A percentile compares a stretch with the other conserved stretches of the same genome.
Conservation (phyloP, 2,113 vertebrate species). For the Mastomys coucha region DNA sequence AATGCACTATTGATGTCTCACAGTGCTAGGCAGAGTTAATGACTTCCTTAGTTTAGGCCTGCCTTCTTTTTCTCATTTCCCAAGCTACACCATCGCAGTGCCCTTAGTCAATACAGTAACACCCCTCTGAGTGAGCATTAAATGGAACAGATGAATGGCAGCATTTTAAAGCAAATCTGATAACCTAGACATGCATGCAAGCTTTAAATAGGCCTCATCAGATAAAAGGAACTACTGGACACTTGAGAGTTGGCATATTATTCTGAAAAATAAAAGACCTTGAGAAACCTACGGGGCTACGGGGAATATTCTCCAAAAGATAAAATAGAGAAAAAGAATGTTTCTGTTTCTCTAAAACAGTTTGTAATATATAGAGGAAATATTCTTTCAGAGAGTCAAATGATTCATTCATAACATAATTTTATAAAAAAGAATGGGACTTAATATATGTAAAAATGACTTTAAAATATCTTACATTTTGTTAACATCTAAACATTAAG, state of each 20-base stretch:
- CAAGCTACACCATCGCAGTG: conserved; percentile 76
- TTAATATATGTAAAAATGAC: conserved; percentile 54
- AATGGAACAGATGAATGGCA: conserved; percentile 86
- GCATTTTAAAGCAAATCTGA: conserved; percentile 86
- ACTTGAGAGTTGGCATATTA: conserved; percentile 82
- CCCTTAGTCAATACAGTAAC: conserved; percentile 83
- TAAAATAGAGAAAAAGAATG: conserved; percentile 55
- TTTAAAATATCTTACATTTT: conserved; percentile 59
- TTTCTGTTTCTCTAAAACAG: conserved; percentile 64
- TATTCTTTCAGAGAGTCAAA: conserved; percentile 56
- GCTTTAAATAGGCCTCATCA: conserved; percentile 84
- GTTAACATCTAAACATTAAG: conserved; percentile 57
- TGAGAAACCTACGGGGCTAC: conserved; percentile 80
- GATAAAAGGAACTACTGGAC: conserved; percentile 81
- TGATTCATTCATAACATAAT: background rate
- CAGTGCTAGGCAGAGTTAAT: conserved; percentile 83
- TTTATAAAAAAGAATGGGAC: conserved; percentile 29
- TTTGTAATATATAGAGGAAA: conserved; percentile 61
- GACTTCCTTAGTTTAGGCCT: conserved; percentile 74
- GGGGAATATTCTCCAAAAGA: conserved; percentile 68
- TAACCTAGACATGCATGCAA: conserved; percentile 80
- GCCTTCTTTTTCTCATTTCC: conserved; percentile 85
- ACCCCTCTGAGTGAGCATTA: conserved; percentile 82
- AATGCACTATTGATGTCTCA: conserved; percentile 81
- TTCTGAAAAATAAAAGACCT: conserved; percentile 71